Conservation (phyloP, 2,113 vertebrate genomes). For the Paracanthobrama guichenoti region DNA sequence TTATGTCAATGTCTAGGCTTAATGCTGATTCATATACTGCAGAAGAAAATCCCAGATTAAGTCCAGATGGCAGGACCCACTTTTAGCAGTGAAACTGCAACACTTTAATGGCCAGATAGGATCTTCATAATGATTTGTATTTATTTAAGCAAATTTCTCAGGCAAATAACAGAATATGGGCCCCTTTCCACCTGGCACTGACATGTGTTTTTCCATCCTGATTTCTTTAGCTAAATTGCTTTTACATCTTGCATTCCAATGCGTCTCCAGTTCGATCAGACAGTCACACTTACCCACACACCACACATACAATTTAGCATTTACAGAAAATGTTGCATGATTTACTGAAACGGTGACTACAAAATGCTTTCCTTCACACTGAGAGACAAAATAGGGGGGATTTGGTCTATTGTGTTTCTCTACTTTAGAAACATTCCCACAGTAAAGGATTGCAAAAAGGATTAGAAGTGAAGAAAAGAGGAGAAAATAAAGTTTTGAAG, state of each 20-base stretch:
- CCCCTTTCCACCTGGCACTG: conserved; percentile 6
- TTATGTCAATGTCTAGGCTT: conserved; percentile 75
- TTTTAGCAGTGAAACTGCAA: conserved; percentile 14
- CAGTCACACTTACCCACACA: not conserved
- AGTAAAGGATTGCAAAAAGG: not conserved
- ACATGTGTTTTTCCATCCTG: not conserved
- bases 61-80: conserved; percentile 52
- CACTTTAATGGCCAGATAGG: not conserved
- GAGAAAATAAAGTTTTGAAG: not conserved
- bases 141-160: not conserved
- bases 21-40: conserved; percentile 73
- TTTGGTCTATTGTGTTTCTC: not conserved
- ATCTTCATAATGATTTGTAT: not conserved
- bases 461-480: not conserved
- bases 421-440: not conserved
- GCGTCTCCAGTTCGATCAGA: not conserved
- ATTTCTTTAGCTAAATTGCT: not conserved
- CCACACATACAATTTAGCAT: not conserved
- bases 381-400: not conserved
- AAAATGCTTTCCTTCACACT: not conserved
- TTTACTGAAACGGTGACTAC: not conserved
- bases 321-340: not conserved
- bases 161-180: not conserved
- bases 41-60: conserved; percentile 69
- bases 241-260: conserved; percentile 6